phyloP scores from a whole-genome alignment of 2,888 invertebrate genomes.

The Altica lythri region DNA sequence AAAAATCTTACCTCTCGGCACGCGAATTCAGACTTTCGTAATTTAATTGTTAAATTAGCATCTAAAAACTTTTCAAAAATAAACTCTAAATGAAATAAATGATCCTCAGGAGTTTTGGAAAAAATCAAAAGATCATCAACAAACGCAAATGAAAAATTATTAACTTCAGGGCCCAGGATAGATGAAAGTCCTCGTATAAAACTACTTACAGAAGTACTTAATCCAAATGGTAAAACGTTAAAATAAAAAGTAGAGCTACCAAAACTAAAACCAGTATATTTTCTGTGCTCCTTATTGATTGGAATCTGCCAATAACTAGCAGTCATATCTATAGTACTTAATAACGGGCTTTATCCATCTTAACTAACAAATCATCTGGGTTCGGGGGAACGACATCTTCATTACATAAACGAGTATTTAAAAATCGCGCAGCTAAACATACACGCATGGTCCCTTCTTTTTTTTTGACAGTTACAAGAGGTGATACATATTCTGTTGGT shows the following conservation, averaged over 20 bases:
- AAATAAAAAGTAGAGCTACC: constrained; percentile 10
- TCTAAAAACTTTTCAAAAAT: not conserved
- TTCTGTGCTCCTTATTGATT: not conserved
- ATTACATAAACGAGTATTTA: constrained; percentile 24
- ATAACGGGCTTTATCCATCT: constrained; percentile 8
- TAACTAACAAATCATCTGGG: constrained; percentile 14
- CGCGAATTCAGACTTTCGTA: not conserved
- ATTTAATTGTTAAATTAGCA: not conserved
- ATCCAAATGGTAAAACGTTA: constrained; percentile 16
- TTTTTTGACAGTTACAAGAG: constrained; percentile 29
- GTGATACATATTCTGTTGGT: constrained; percentile 23
- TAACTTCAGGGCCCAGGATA: constrained; percentile 8
- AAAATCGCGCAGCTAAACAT: constrained; percentile 30
- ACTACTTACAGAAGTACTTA: constrained; percentile 7
- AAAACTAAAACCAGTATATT: constrained; percentile 11
- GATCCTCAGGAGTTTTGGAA: not conserved
- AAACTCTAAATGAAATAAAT: not conserved
- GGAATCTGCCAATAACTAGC: constrained; percentile 18
- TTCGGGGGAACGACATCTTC: constrained; percentile 30
- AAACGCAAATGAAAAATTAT: not conserved
- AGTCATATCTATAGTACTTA: constrained; percentile 23
- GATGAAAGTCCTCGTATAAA: constrained; percentile 6
- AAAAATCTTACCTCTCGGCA: not conserved
- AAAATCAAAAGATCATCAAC: not conserved
- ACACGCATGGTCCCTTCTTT: constrained; percentile 27